These are phyloP conservation scores for Schmidtea mediterranea DNA, from an alignment of 1,140 invertebrate species.

Conservation along the genomic window DNA sequence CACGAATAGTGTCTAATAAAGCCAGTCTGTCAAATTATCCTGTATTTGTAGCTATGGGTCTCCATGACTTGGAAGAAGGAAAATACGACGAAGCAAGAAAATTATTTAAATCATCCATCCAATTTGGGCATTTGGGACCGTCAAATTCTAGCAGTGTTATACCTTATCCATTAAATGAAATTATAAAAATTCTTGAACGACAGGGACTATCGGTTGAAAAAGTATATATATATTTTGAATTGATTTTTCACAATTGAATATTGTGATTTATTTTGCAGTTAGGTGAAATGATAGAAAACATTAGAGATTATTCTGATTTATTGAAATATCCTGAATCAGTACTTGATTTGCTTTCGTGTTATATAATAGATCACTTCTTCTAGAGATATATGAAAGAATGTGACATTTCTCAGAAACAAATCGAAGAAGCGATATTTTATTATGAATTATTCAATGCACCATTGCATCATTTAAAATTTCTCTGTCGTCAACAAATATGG, in stretches of 20 bases:
- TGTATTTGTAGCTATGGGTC: background rate
- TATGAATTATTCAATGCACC: slow-evolving; percentile 23
- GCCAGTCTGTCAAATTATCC: slow-evolving; percentile 33
- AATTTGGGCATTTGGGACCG: slow-evolving; percentile 8
- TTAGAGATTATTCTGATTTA: slow-evolving; percentile 13
- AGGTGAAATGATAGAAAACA: slow-evolving; percentile 8
- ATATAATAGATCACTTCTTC: slow-evolving; percentile 8
- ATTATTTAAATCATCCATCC: slow-evolving; percentile 26
- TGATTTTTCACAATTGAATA: background rate
- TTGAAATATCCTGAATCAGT: slow-evolving; percentile 12
- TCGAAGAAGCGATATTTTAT: slow-evolving; percentile 16
- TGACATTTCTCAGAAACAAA: no score
- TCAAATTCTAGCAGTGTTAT: no score
- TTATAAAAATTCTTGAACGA: slow-evolving; percentile 13
- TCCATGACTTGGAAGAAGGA: slow-evolving; percentile 22
- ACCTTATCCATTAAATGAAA: slow-evolving; percentile 11
- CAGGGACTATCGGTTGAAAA: background rate
- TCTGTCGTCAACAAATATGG: slow-evolving; percentile 19
- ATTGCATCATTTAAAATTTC: slow-evolving; percentile 19
- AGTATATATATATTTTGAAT: background rate
- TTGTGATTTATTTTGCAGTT: no score
- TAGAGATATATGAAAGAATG: slow-evolving; percentile 5
- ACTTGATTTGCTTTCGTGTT: slow-evolving; percentile 6
- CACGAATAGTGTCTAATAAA: slow-evolving; percentile 55
- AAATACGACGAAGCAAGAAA: slow-evolving; percentile 42